A percentile compares a stretch with the other conserved stretches of the same genome.
Conservation (phyloP, 2,113 vertebrate genomes). For the Pachycephala philippinensis region DNA sequence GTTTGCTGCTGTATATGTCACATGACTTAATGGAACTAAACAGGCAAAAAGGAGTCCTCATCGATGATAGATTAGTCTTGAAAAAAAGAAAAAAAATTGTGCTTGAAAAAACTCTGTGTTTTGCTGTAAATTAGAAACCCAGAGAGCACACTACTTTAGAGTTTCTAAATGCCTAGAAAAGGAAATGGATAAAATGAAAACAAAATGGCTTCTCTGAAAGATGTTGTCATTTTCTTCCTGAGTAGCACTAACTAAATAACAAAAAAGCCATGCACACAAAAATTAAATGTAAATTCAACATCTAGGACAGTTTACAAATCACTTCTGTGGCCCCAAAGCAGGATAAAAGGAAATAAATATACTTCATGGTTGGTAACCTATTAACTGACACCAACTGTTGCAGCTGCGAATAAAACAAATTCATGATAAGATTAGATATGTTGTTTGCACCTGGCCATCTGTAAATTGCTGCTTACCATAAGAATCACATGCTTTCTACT, state of each 20-base stretch:
- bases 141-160: background rate
- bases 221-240: background rate
- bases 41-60: background rate
- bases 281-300: constrained; percentile 28
- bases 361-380: constrained; percentile 70
- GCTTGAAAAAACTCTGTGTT: background rate
- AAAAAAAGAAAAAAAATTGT: background rate
- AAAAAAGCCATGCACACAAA: background rate
- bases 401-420: constrained; percentile 71
- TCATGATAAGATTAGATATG: constrained; percentile 74
- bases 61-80: background rate
- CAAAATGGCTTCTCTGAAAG: background rate
- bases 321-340: constrained; percentile 30
- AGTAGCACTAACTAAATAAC: background rate
- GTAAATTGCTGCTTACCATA: constrained; percentile 69
- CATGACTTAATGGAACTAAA: background rate
- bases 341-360: constrained; percentile 61
- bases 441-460: constrained; percentile 76
- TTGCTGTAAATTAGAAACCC: background rate
- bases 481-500: constrained; percentile 46
- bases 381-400: constrained; percentile 75
- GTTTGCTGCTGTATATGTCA: background rate
- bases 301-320: constrained; percentile 38
- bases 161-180: background rate
- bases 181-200: background rate